Percentiles rank a stretch among this genome's conserved stretches.
Evolutionary conservation across 2,113 vertebrate species (phyloP).

Genomic region (Meleagris gallopavo): DNA sequence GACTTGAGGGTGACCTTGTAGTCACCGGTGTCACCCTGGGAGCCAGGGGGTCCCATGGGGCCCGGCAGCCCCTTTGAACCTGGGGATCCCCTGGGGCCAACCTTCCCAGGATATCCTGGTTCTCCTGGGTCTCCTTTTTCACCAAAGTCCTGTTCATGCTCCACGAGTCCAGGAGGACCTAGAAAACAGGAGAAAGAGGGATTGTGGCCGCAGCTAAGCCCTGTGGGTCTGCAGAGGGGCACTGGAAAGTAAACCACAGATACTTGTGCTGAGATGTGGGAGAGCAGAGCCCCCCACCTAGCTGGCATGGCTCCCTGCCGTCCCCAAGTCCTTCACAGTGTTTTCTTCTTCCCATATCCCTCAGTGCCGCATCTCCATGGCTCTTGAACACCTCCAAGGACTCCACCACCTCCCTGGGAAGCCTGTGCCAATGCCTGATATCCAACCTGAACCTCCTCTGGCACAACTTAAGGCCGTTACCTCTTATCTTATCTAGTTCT

Average conservation of each 20-base stretch:
- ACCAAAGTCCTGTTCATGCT: conserved; percentile 45
- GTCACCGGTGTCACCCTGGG: conserved; percentile 70
- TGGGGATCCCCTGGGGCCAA: conserved; percentile 66
- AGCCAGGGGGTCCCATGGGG: conserved; percentile 41
- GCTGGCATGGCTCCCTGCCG: background rate
- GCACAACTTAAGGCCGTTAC: too few species aligned
- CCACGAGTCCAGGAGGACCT: conserved; percentile 73
- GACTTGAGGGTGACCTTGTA: conserved; percentile 58
- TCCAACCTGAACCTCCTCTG: too few species aligned
- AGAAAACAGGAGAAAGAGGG: background rate
- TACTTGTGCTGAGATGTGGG: rapidly evolving
- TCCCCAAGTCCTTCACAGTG: background rate
- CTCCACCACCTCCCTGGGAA: too few species aligned
- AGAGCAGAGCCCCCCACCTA: background rate
- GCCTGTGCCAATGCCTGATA: too few species aligned
- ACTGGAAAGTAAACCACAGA: rapidly evolving
- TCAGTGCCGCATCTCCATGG: too few species aligned
- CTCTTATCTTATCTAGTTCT: too few species aligned
- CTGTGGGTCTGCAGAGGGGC: background rate
- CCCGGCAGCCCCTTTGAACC: conserved; percentile 70
- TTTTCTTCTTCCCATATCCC: background rate
- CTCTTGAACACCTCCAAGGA: too few species aligned
- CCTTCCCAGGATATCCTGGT: conserved; percentile 76
- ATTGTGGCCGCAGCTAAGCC: rapidly evolving
- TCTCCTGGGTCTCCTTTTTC: conserved; percentile 74